These are phyloP conservation scores for Rhinolophus ferrumequinum DNA, from an alignment of 2,113 vertebrate species.

Conservation along the genomic window DNA sequence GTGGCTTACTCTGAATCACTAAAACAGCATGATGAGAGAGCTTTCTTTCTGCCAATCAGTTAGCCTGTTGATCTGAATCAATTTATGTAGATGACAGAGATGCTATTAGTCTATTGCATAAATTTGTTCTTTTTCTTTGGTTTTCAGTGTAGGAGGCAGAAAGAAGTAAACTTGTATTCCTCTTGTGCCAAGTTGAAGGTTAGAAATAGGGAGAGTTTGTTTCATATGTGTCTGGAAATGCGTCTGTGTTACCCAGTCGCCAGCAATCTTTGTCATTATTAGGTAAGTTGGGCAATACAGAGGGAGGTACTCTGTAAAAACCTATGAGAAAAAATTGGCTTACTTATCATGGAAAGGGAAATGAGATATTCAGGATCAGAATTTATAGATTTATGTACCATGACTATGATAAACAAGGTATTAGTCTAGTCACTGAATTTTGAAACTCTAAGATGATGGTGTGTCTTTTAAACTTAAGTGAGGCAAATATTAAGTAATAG, in stretches of 20 bases:
- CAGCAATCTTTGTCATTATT: not conserved
- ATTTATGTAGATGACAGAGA: not conserved
- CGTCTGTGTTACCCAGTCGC: not conserved
- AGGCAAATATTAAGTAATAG: not conserved
- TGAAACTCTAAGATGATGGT: not conserved
- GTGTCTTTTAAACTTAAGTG: not conserved
- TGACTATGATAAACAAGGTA: not conserved
- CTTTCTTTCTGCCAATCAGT: not conserved
- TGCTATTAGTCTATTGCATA: no score
- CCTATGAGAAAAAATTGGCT: not conserved
- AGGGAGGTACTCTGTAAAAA: not conserved
- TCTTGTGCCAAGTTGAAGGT: not conserved
- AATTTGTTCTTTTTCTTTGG: no score
- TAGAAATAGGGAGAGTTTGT: not conserved
- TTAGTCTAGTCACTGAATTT: not conserved
- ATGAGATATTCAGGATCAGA: not conserved
- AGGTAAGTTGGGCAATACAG: not conserved
- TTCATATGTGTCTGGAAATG: not conserved
- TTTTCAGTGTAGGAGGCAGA: not conserved
- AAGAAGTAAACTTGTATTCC: not conserved
- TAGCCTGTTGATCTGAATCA: not conserved
- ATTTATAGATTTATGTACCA: not conserved
- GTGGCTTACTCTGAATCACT: not conserved
- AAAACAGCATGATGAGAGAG: rapidly evolving
- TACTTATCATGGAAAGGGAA: not conserved